Evolutionary conservation across 2,797 vertebrate species (phyloP).

Genomic region (Pseudopleuronectes americanus): DNA sequence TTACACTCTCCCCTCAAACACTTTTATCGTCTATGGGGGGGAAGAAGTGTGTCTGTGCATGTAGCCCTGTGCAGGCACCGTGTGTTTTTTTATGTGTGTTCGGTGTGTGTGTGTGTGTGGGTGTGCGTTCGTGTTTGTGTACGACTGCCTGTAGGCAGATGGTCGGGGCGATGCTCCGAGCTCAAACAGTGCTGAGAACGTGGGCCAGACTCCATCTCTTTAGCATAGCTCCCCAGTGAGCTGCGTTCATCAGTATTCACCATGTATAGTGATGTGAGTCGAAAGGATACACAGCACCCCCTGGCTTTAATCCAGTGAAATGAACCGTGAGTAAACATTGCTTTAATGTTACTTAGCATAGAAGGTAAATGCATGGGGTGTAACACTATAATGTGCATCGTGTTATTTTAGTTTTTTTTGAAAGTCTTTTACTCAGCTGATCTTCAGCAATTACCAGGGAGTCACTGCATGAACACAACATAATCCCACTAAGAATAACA

Average conservation of each 20-base stretch:
- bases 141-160: constrained; percentile 73
- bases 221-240: constrained; percentile 69
- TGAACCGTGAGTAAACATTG: constrained; percentile 61
- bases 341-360: constrained; percentile 8
- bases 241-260: constrained; percentile 78
- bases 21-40: constrained; percentile 63
- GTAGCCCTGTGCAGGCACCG: constrained; percentile 18
- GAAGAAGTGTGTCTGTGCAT: constrained; percentile 23
- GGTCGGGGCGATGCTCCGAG: constrained; percentile 74
- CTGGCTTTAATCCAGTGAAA: constrained; percentile 74
- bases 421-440: not conserved
- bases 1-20: constrained; percentile 65
- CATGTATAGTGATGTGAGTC: constrained; percentile 46
- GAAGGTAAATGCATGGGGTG: constrained; percentile 18
- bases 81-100: constrained; percentile 32
- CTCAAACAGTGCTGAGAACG: constrained; percentile 70
- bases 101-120: constrained; percentile 27
- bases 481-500: not conserved
- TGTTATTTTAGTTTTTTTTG: too few relatives aligned
- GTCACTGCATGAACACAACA: constrained; percentile 8
- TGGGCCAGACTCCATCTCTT: constrained; percentile 71
- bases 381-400: constrained; percentile 19
- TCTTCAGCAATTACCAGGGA: not conserved
- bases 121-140: constrained; percentile 40
- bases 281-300: constrained; percentile 80